Evolutionary conservation across 2,888 invertebrate genomes (phyloP).

Genomic region (Athripsodes cinereus): DNA sequence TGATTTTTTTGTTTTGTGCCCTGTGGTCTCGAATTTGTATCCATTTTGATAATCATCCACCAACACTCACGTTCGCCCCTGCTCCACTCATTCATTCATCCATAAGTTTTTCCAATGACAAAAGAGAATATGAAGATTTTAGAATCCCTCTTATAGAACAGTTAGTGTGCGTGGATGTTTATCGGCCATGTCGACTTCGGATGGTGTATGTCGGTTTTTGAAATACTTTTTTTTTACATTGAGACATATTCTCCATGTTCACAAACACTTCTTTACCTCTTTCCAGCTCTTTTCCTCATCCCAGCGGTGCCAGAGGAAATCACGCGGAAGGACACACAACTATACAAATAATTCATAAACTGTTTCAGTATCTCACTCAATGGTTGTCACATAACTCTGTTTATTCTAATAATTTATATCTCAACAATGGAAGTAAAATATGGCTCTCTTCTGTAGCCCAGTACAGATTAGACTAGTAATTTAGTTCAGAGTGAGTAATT

Average conservation of each 20-base stretch:
- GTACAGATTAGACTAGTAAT: no score
- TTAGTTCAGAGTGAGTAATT: no score
- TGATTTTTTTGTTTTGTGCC: conserved; percentile 15
- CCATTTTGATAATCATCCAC: conserved; percentile 16
- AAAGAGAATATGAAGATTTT: no score
- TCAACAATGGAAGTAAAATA: no score
- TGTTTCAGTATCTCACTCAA: no score
- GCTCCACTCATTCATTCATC: conserved; percentile 3
- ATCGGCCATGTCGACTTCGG: conserved; percentile 3
- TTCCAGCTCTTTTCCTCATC: conserved; percentile 25
- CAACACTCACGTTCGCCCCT: neutral
- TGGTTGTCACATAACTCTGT: no score
- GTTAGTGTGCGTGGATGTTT: conserved; percentile 15
- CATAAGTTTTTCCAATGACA: conserved; percentile 2
- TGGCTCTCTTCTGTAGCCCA: no score
- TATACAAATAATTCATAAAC: no score
- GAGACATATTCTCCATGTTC: conserved; percentile 16
- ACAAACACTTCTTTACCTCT: conserved; percentile 20
- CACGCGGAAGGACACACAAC: conserved; percentile 2
- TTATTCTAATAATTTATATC: no score
- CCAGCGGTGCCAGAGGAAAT: conserved; percentile 29
- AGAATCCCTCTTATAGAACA: neutral
- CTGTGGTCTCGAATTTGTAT: conserved; percentile 3
- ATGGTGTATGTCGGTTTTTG: neutral
- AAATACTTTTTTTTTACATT: neutral